Conservation (phyloP, 2,113 vertebrate genomes). For the Gulo gulo region DNA sequence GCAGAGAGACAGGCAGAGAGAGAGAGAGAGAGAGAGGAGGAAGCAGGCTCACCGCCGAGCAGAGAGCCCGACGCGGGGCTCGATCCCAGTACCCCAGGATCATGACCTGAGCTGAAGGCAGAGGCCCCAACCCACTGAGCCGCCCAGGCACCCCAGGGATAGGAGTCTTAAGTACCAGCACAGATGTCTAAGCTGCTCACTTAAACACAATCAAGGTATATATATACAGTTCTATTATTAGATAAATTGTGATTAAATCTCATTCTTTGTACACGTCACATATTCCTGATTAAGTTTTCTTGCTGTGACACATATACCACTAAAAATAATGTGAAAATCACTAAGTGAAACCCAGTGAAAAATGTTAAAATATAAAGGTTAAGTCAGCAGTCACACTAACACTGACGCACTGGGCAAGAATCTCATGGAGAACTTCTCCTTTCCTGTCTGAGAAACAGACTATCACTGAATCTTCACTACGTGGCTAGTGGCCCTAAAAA, state of each 20-base stretch:
- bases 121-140: too few species aligned
- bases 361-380: conserved; percentile 9
- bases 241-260: conserved; percentile 12
- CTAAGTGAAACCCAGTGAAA: not conserved
- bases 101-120: too few species aligned
- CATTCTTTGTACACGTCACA: not conserved
- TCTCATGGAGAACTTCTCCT: not conserved
- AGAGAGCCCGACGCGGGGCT: too few species aligned
- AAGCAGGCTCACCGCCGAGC: too few species aligned
- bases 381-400: conserved; percentile 9
- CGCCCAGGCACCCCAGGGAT: not conserved
- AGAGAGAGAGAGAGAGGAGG: too few species aligned
- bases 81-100: too few species aligned
- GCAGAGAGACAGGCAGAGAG: too few species aligned
- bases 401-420: not conserved
- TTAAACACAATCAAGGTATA: not conserved
- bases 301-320: not conserved
- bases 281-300: not conserved
- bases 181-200: not conserved
- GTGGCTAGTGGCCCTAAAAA: conserved; percentile 76
- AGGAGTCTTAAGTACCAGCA: not conserved
- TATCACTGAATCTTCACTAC: conserved; percentile 77
- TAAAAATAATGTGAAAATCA: conserved; percentile 36
- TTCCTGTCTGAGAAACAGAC: conserved; percentile 78
- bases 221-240: not conserved